These are phyloP conservation scores for Scomberomorus guttatus DNA, from an alignment of 2,797 vertebrate genomes.

Conservation along the genomic window DNA sequence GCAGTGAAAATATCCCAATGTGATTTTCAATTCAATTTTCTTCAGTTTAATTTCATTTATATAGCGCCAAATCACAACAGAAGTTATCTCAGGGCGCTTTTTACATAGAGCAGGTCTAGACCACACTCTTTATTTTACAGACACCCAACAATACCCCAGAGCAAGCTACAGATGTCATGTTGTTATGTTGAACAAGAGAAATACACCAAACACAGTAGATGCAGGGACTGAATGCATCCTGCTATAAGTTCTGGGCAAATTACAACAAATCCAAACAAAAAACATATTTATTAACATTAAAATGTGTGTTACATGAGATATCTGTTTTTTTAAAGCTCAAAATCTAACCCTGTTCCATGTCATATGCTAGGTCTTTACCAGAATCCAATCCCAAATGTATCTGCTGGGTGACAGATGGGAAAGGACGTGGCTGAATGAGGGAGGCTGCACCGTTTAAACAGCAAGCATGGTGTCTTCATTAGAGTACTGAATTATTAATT, in stretches of 20 bases:
- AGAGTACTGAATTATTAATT: slow-evolving; percentile 66
- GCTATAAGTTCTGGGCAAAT: neutral
- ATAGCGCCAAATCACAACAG: too few species aligned
- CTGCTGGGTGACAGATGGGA: slow-evolving; percentile 65
- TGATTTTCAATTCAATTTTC: neutral
- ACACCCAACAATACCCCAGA: too few species aligned
- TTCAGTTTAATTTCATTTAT: too few species aligned
- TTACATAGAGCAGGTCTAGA: too few species aligned
- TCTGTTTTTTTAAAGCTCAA: slow-evolving; percentile 28
- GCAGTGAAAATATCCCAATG: neutral
- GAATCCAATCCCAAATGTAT: slow-evolving; percentile 48
- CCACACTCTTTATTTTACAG: too few species aligned
- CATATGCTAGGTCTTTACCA: slow-evolving; percentile 38
- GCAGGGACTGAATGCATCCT: neutral
- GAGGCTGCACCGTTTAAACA: slow-evolving; percentile 51
- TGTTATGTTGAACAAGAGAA: neutral
- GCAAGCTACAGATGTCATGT: too few species aligned
- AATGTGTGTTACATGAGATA: slow-evolving; percentile 15
- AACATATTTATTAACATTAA: neutral
- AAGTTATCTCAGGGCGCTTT: too few species aligned
- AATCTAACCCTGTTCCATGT: slow-evolving; percentile 18
- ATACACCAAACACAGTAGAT: neutral
- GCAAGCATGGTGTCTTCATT: slow-evolving; percentile 48
- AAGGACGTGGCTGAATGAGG: slow-evolving; percentile 50
- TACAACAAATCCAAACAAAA: neutral